Evolutionary conservation across 2,888 invertebrate genomes (phyloP), one percentile per base, ranked within the genome.

Genomic region (Campaea margaritaria): DNA sequence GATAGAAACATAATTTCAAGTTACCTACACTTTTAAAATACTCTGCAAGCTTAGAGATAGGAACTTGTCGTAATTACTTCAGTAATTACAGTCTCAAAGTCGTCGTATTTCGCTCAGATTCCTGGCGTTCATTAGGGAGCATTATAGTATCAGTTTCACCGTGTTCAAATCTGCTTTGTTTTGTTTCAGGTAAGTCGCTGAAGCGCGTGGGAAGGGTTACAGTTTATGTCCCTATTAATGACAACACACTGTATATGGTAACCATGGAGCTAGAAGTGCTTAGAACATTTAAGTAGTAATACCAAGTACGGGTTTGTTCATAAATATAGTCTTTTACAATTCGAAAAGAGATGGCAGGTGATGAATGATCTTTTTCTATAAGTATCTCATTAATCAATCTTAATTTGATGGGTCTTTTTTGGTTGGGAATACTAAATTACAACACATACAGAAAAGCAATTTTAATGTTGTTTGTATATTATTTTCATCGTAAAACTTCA

Each of bases 151-250:
- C 51, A 66, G 27, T 16, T 48, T 56, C 62, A 43, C n/a, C n/a
- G 45, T 27, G 41, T 39, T 58, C 47, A 58, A 43, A 8, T 10
- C 16, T 10, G n/a, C 16, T 34, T 73, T 70, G 62, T 67, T 64
- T 74, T 67, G 67, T 74, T 73, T 43, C 73, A 73, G 75, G 75
- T 75, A 74, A 74, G 73, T 57, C 52, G 63, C 50, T 55, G 55
- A 58, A 55, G 28, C 11, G 60, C 53, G 68, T 63, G 60, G 67
- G 65, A 62, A 59, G 61, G 61, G 58, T 41, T 41, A 15, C 47
- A 67, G 64, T 66, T 67, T 65, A 66, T 62, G 48, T 31, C 27
- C 38, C 52, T 64, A 74, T 73, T 65, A 46, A 71, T 66, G 36
- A 5, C 36, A 36, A 10, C 36, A 3, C 11, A n/a, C 10, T 36